A percentile compares a stretch with the other conserved stretches of the same genome.
Conservation (phyloP, 1,140 invertebrate genomes). For the Aphelinus atriplicis region DNA sequence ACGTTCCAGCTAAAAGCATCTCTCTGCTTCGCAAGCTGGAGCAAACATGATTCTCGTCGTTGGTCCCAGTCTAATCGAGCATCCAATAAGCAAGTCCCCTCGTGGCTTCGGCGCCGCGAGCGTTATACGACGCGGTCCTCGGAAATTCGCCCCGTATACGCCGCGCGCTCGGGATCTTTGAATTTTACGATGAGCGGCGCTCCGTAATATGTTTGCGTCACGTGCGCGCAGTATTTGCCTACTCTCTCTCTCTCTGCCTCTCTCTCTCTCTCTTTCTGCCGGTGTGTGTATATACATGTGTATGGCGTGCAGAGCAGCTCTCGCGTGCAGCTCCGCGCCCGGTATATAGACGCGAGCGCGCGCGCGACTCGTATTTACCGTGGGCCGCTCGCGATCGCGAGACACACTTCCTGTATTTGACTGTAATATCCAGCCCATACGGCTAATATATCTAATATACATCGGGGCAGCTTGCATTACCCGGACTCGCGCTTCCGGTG, state of each 20-base stretch:
- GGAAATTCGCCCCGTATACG: slow-evolving; percentile 17
- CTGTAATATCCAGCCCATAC: slow-evolving; percentile 37
- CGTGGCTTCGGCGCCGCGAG: not conserved
- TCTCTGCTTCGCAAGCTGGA: not conserved
- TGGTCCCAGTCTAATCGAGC: slow-evolving; percentile 1
- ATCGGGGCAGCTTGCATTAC: slow-evolving; percentile 11
- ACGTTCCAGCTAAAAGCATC: not conserved
- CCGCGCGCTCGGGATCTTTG: slow-evolving; percentile 29
- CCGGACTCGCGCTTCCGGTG: not conserved
- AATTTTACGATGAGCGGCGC: slow-evolving; percentile 31
- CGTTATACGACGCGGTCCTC: not conserved
- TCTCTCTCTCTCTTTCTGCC: not conserved
- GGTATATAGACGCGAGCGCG: slow-evolving; percentile 5
- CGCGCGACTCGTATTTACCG: slow-evolving; percentile 20
- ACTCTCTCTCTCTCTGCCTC: not conserved
- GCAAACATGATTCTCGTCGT: not conserved
- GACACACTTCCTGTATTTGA: slow-evolving; percentile 28
- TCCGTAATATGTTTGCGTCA: slow-evolving; percentile 40
- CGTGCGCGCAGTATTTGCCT: slow-evolving; percentile 36
- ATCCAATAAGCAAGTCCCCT: slow-evolving; percentile 6
- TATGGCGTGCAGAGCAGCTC: too few species aligned
- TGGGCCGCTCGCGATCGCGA: too few species aligned
- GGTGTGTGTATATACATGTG: too few species aligned
- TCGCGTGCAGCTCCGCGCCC: not conserved
- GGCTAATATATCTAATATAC: slow-evolving; percentile 35